A percentile compares a stretch with the other conserved stretches of the same genome.
Conservation (phyloP, 2,888 invertebrate species). For the Ceratothoa steindachneri region DNA sequence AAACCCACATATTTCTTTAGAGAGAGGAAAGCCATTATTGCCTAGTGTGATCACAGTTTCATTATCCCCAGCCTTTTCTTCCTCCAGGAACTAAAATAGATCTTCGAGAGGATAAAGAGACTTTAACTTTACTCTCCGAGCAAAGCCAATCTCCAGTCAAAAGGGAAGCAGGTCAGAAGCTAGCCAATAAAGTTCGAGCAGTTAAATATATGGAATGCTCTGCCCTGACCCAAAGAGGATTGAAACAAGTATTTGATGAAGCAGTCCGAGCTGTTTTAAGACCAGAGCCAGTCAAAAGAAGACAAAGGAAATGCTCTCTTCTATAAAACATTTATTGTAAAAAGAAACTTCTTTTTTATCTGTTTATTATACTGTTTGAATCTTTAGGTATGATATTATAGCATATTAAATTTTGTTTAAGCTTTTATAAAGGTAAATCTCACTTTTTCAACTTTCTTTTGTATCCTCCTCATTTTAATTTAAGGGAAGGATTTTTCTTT, state of each 20-base stretch:
- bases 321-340: slow-evolving; percentile 50
- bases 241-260: slow-evolving; percentile 98
- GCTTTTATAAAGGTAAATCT: background rate
- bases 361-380: background rate
- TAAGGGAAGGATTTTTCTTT: background rate
- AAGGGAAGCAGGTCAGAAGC: slow-evolving; percentile 94
- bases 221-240: slow-evolving; percentile 93
- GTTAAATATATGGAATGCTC: slow-evolving; percentile 99
- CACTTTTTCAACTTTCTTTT: background rate
- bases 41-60: too few relatives aligned
- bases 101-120: slow-evolving; percentile 94
- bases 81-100: slow-evolving; percentile 84
- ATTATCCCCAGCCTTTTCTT: too few relatives aligned
- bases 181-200: slow-evolving; percentile 97
- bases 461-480: background rate
- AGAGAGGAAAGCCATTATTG: too few relatives aligned
- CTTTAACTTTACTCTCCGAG: slow-evolving; percentile 81
- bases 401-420: background rate
- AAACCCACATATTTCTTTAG: too few relatives aligned
- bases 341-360: background rate
- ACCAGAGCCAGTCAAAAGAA: slow-evolving; percentile 92
- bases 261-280: slow-evolving; percentile 94
- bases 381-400: too few relatives aligned
- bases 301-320: slow-evolving; percentile 75
- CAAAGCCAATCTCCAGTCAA: slow-evolving; percentile 94